Evolutionary conservation across 2,113 vertebrate species (phyloP).

Genomic region (Anoplopoma fimbria): DNA sequence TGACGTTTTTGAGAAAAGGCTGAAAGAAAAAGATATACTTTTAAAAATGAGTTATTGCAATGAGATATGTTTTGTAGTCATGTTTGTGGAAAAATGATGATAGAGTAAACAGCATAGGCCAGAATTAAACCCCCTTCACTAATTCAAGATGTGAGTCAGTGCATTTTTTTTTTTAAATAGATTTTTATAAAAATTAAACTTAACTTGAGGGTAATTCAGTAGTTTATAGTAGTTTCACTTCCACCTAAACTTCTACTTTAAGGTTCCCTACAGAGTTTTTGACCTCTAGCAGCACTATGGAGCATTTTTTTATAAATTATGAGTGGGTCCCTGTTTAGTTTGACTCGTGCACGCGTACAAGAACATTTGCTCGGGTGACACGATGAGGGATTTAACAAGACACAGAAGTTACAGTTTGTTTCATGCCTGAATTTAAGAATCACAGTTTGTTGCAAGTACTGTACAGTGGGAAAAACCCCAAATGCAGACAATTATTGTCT

Average conservation of each 20-base stretch:
- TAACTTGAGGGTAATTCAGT: neutral
- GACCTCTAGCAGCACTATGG: neutral
- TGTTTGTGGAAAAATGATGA: neutral
- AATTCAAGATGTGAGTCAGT: neutral
- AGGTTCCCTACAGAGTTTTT: neutral
- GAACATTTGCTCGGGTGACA: neutral
- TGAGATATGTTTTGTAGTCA: neutral
- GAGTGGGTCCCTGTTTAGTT: neutral
- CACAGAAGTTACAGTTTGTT: neutral
- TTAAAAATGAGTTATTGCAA: neutral
- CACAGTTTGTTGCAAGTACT: neutral
- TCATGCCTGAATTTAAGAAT: neutral
- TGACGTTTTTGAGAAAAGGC: neutral
- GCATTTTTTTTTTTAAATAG: neutral
- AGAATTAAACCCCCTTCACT: neutral
- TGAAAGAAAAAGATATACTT: neutral
- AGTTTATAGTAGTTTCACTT: neutral
- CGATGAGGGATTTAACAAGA: neutral
- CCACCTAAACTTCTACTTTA: neutral
- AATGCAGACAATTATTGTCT: neutral
- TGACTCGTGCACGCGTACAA: neutral
- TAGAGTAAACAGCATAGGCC: neutral
- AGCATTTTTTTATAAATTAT: neutral
- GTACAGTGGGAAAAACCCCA: neutral
- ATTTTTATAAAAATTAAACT: neutral